Base-by-base conservation (phyloP, 35 echinoderm and acorn worm genomes). In the Heliocidaris erythrogramma region DNA sequence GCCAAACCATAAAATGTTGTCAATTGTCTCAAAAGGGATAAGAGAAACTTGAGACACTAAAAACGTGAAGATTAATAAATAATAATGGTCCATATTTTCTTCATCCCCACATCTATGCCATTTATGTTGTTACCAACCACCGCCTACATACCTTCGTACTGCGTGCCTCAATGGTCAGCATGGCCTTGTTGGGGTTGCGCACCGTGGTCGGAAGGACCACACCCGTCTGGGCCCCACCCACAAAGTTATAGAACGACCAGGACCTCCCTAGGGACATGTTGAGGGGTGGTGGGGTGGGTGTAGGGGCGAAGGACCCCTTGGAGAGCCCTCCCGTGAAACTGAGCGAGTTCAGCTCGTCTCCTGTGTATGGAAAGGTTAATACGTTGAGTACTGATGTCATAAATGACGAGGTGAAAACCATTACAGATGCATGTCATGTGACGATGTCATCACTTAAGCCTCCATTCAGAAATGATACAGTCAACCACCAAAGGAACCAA, bases 211-310 rank as follows among this genome's bases (percentile, higher is more conserved):
- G 98, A 30, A 99, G 96, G 29, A 95, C 89, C 49, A 95, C 24
- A 5, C 98, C 98, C 56, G 94, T 94, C 87, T 97, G 94, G 17
- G 96, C 97, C 4, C 97, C 98, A 31, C 98, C 98, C 18, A 99
- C 95, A 94, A 97, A 99, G 92, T 99, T 99, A 59, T 99, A 99
- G 32, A 99, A 99, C 2, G 97, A 97, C 98, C 98, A 99, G 13
- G 98, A 99, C 65, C 94, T 88, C 30, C 95, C 97, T 90, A 99
- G 96, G 85, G 98, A 99, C 16, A 94, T 31, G 90, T 94, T 97
- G 88, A 85, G 49, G 0, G 94, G 84, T 48, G 94, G 52, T 13
- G 94, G 94, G 56, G 95, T 93, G 6, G 98, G 94, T 13, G 96
- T 49, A 32, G 95, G 96, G 18, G 94, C 96, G 88, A 99, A 95